phyloP scores from a whole-genome alignment of 2,113 vertebrate species.

The Solea senegalensis region DNA sequence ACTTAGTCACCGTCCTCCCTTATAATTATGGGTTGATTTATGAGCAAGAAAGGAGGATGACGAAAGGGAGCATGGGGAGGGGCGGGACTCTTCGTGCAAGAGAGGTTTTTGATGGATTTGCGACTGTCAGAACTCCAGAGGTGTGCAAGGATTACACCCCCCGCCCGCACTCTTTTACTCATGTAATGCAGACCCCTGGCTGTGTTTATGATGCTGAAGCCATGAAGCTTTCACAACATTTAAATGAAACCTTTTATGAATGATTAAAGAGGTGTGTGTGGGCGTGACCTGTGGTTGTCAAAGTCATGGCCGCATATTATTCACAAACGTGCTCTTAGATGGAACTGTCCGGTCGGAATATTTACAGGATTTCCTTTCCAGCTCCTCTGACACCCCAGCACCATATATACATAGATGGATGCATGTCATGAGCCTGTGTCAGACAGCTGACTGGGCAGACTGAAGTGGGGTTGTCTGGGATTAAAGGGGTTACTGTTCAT shows the following conservation, averaged over 20 bases:
- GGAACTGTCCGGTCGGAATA: slow-evolving; percentile 21
- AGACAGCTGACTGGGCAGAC: slow-evolving; percentile 59
- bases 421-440: slow-evolving; percentile 53
- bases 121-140: slow-evolving; percentile 41
- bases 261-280: slow-evolving; percentile 37
- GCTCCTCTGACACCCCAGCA: slow-evolving; percentile 10
- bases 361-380: slow-evolving; percentile 56
- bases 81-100: slow-evolving; percentile 5
- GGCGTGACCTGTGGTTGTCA: not conserved
- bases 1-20: slow-evolving; percentile 45
- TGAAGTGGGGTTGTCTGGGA: slow-evolving; percentile 1
- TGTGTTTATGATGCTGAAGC: slow-evolving; percentile 20
- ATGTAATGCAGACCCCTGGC: slow-evolving; percentile 46
- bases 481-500: slow-evolving; percentile 29
- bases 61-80: not conserved
- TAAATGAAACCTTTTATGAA: slow-evolving; percentile 42
- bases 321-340: slow-evolving; percentile 22
- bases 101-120: slow-evolving; percentile 55
- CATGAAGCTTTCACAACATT: slow-evolving; percentile 37
- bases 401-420: slow-evolving; percentile 38
- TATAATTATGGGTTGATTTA: slow-evolving; percentile 65
- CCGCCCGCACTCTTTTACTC: slow-evolving; percentile 32
- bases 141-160: slow-evolving; percentile 34
- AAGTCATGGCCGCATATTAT: slow-evolving; percentile 17
- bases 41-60: slow-evolving; percentile 16